Conservation (phyloP, 2,888 invertebrate species). For the Leptinotarsa tumamoca region DNA sequence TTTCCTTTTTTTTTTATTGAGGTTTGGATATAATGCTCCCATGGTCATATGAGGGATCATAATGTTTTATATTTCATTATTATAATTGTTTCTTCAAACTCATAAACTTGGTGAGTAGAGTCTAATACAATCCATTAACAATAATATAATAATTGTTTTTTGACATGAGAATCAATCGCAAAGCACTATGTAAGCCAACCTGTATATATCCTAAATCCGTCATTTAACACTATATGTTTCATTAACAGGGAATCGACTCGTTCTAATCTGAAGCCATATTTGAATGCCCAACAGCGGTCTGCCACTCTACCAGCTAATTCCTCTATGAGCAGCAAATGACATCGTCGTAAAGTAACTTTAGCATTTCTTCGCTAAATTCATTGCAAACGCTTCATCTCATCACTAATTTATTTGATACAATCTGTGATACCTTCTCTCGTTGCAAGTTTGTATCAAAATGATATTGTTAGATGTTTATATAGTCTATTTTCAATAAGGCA, state of each 20-base stretch:
- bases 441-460: slow-evolving; percentile 42
- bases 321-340: slow-evolving; percentile 74
- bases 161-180: not conserved
- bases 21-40: too few relatives aligned
- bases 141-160: too few relatives aligned
- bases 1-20: too few relatives aligned
- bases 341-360: slow-evolving; percentile 28
- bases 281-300: slow-evolving; percentile 83
- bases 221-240: slow-evolving; percentile 38
- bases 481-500: slow-evolving; percentile 49
- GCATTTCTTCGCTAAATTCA: slow-evolving; percentile 20
- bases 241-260: slow-evolving; percentile 79
- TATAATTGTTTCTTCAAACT: too few relatives aligned
- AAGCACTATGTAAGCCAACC: not conserved
- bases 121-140: too few relatives aligned
- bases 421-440: slow-evolving; percentile 39
- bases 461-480: slow-evolving; percentile 45
- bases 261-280: slow-evolving; percentile 80
- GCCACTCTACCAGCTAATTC: slow-evolving; percentile 90
- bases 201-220: not conserved
- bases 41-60: too few relatives aligned
- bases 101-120: too few relatives aligned
- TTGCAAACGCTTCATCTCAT: slow-evolving; percentile 43
- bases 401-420: slow-evolving; percentile 49
- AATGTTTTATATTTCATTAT: too few relatives aligned